Base-by-base conservation (phyloP, 1,140 invertebrate species). In the Theocolax elegans region DNA sequence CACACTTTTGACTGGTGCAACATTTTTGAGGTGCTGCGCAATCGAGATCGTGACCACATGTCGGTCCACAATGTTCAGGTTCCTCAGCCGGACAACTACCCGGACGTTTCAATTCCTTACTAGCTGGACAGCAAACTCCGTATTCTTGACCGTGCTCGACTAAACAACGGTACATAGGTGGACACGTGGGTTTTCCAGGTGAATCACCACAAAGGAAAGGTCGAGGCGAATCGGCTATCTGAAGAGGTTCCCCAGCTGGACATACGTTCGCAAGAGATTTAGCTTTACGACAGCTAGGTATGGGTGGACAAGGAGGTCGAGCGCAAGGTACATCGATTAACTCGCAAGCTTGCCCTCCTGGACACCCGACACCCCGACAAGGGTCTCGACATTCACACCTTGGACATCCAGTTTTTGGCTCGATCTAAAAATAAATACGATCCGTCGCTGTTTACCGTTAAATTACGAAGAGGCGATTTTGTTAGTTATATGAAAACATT, bases 51-150 rank as follows among this genome's bases (percentile, higher is more conserved):
- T 93, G 92, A 27, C 87, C 87, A 76, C 93, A 95, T 2, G 88
- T 83, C 0, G 86, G 80, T 0, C 90, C 91, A 74, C 93, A 94
- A 72, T 86, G 81, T 23, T 79, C 72, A 42, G 38, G 77, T 73
- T 80, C 84, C 46, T 79, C 79, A n/a, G 76, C 76, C 0, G 93
- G 93, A 78, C 94, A 95, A 1, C 88, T 88, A 2, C 93, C 93
- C 0, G 92, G 88, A 79, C 94, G 93, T 73, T 92, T 87, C 40
- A 94, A 88, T 75, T 90, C 89, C 59, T 93, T 74, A 2, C 89
- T 92, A 9, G 91, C 90, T n/a, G 93, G 92, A 79, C 93, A 95
- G 79, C 94, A 95, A 1, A 95, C 93, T 0, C 94, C 94, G 77
- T 95, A 95, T 72, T 95, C 94, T 74, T 94, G 92, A 66, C 91